Conservation (phyloP, 2,113 vertebrate species). For the Ceyx cyanopectus region DNA sequence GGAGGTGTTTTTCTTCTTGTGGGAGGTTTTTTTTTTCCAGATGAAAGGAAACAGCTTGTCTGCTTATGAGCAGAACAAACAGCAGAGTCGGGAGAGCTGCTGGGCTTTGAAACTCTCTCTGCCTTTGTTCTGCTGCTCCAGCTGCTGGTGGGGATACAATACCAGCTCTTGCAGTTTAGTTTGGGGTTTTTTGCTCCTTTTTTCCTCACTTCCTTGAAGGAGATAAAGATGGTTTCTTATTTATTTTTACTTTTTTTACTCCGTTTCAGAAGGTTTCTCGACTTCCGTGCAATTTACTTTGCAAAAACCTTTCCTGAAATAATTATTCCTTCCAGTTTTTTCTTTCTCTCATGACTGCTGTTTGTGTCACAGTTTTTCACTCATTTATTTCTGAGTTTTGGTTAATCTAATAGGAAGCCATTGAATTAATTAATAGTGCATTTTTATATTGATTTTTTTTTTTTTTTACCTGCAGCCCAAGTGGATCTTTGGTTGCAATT, state of each 20-base stretch:
- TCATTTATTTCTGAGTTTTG: too few species aligned
- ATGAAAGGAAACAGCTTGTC: slow-evolving; percentile 73
- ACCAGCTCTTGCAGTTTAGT: not conserved
- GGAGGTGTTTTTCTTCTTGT: slow-evolving; percentile 58
- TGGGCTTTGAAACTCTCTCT: slow-evolving; percentile 56
- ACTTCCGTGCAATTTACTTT: slow-evolving; percentile 34
- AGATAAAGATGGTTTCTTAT: not conserved
- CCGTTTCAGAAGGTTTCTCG: slow-evolving; percentile 42
- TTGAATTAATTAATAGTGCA: too few species aligned
- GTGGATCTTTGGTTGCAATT: too few species aligned
- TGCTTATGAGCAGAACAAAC: slow-evolving; percentile 66
- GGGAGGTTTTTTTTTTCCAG: slow-evolving; percentile 51
- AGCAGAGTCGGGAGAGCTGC: slow-evolving; percentile 43
- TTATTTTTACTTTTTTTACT: not conserved
- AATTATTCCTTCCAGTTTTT: not conserved
- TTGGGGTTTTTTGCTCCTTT: too few species aligned
- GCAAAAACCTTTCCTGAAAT: slow-evolving; percentile 17
- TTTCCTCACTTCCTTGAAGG: not conserved
- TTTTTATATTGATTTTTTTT: too few species aligned
- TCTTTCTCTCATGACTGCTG: too few species aligned
- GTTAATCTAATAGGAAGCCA: too few species aligned
- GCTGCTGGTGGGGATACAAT: slow-evolving; percentile 50
- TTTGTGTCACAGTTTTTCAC: too few species aligned
- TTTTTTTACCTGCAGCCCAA: too few species aligned
- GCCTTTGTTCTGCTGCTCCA: slow-evolving; percentile 67